Percentiles rank a stretch among this genome's conserved stretches.
Conservation (phyloP, 1,140 invertebrate genomes). For the Scaptomyza pallida region DNA sequence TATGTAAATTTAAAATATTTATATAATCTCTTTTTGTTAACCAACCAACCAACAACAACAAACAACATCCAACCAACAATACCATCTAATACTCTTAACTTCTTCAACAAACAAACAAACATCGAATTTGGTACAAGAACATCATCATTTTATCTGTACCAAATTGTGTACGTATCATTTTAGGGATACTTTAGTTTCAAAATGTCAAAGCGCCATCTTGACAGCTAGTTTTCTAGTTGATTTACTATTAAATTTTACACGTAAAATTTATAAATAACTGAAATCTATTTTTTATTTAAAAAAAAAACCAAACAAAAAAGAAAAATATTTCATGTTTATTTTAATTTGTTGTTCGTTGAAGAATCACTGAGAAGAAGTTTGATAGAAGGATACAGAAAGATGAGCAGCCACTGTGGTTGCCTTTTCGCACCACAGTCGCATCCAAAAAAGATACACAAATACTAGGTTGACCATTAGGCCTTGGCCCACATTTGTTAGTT, state of each 20-base stretch:
- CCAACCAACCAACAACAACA: conserved; percentile 48
- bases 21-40: conserved; percentile 79
- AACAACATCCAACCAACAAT: conserved; percentile 41
- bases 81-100: conserved; percentile 64
- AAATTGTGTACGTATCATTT: conserved; percentile 49
- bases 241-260: conserved; percentile 82
- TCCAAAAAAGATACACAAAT: conserved; percentile 14
- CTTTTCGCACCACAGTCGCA: neutral
- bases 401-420: conserved; percentile 16
- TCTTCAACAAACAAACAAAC: conserved; percentile 65
- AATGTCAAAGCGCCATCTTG: conserved; percentile 70
- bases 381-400: conserved; percentile 29
- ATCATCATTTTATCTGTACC: conserved; percentile 41
- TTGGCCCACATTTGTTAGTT: conserved; percentile 50
- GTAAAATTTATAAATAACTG: conserved; percentile 79
- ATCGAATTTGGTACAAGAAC: conserved; percentile 57
- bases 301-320: conserved; percentile 6
- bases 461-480: conserved; percentile 19
- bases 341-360: conserved; percentile 67
- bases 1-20: conserved; percentile 81
- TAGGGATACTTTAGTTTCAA: conserved; percentile 73
- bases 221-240: conserved; percentile 80
- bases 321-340: conserved; percentile 58
- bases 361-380: conserved; percentile 28
- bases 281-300: conserved; percentile 71